These are phyloP conservation scores for Tinea pellionella DNA, from an alignment of 2,888 invertebrate genomes.

Conservation along the genomic window DNA sequence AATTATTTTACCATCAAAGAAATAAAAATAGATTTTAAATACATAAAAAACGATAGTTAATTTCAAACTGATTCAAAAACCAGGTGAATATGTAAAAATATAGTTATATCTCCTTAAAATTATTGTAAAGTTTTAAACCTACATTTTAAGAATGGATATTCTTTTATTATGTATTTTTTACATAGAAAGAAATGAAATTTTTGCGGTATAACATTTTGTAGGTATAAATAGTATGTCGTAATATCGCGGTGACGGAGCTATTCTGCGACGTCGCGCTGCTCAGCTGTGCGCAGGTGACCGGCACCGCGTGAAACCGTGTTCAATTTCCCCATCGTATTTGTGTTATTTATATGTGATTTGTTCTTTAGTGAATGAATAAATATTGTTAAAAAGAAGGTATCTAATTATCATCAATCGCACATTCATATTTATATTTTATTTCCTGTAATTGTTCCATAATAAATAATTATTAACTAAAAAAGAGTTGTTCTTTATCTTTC, in stretches of 20 bases:
- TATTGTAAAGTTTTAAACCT: not conserved
- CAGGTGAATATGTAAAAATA: not conserved
- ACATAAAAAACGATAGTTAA: not conserved
- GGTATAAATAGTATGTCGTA: slow-evolving; percentile 13
- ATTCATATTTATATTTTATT: too few species aligned
- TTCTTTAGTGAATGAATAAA: not conserved
- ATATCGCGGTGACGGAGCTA: not conserved
- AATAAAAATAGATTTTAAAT: not conserved
- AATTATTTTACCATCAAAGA: not conserved
- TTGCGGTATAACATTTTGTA: slow-evolving; percentile 1
- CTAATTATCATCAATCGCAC: not conserved
- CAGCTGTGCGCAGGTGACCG: slow-evolving; percentile 8
- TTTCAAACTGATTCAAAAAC: not conserved
- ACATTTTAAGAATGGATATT: slow-evolving; percentile 9
- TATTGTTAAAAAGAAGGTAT: not conserved
- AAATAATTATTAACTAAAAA: too few species aligned
- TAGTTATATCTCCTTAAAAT: not conserved
- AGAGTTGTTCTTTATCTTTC: too few species aligned
- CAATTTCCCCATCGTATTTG: not conserved
- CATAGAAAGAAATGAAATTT: not conserved
- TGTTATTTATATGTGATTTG: not conserved
- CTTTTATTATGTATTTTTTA: not conserved
- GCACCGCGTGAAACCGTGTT: not conserved
- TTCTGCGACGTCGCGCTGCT: not conserved
- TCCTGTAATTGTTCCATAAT: too few species aligned